Evolutionary conservation across 2,888 invertebrate genomes (phyloP), one percentile per base, ranked within the genome.

Genomic region (Linhomoeus sp.): DNA sequence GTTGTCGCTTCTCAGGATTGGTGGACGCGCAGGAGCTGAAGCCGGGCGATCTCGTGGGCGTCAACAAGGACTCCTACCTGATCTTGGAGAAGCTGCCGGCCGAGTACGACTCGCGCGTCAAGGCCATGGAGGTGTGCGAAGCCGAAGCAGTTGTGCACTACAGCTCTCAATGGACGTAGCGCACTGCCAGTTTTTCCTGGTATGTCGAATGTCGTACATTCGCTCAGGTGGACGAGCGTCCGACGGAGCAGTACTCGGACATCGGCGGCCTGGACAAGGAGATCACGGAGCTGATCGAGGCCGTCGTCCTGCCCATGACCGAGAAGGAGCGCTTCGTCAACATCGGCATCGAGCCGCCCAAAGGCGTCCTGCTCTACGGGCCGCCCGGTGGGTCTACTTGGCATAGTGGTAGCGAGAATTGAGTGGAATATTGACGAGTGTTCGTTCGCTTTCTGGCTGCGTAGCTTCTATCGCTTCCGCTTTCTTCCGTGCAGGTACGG

Each of bases 211-310:
- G 9, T 15, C 9, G 15, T 15, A 12, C 15, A 33, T 33, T 33
- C 9, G 12, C 9, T 3, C 49, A 94, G 69, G 97, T 97, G 0
- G 97, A 99, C 67, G 97, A 99, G 70, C 75, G 97, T 53, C 97
- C 97, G 0, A 92, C 92, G 12, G 97, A 99, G 67, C 92, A 97
- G 67, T 97, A 99, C 70, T 88, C 90, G 9, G 97, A 99, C 70
- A 94, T 97, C 68, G 97, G 97, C 65, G 97, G 97, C 17, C 71
- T 97, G 53, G 97, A 99, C 65, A 97, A 97, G 70, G 97, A 99
- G 71, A 97, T 97, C 65, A 87, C 76, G 59, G 76, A 77, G 66
- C 71, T 97, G 7, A 94, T 99, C 58, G 97, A 97, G 73, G 97
- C 97, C 20, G 92, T 97, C 36, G 97, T 97, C 0, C 73, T 99